A percentile compares a stretch with the other conserved stretches of the same genome.
phyloP scores from a whole-genome alignment of 2,113 vertebrate genomes.

The Psammodynastes pulverulentus region DNA sequence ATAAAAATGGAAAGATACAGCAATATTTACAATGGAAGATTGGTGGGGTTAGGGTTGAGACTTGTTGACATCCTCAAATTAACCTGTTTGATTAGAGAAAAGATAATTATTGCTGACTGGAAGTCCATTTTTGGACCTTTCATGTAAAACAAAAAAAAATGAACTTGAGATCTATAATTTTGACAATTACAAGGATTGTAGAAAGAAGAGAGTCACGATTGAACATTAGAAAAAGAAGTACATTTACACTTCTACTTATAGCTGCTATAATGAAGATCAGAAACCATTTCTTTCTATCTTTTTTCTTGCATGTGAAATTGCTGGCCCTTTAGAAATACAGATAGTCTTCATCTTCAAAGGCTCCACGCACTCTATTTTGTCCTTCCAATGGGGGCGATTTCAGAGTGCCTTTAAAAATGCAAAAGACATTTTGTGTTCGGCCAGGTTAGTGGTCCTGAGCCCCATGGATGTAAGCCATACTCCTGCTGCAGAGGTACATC shows the following conservation, averaged over 20 bases:
- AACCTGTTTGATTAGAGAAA: background rate
- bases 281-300: too few relatives aligned
- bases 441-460: background rate
- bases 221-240: too few relatives aligned
- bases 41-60: background rate
- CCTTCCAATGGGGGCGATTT: background rate
- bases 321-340: background rate
- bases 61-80: background rate
- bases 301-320: background rate
- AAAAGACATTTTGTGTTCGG: background rate
- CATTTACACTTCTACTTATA: too few relatives aligned
- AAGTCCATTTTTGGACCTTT: too few relatives aligned
- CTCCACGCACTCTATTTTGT: background rate
- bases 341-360: background rate
- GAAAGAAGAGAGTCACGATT: too few relatives aligned
- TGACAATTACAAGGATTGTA: too few relatives aligned
- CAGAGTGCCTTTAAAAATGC: background rate
- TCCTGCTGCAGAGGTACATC: background rate
- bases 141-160: too few relatives aligned
- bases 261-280: too few relatives aligned
- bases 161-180: too few relatives aligned
- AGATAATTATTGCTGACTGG: background rate
- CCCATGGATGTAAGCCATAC: background rate
- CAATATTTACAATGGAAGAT: background rate
- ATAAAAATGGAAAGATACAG: background rate